phyloP scores from a whole-genome alignment of 2,797 vertebrate species.

The Oceanodroma leucorhoa region DNA sequence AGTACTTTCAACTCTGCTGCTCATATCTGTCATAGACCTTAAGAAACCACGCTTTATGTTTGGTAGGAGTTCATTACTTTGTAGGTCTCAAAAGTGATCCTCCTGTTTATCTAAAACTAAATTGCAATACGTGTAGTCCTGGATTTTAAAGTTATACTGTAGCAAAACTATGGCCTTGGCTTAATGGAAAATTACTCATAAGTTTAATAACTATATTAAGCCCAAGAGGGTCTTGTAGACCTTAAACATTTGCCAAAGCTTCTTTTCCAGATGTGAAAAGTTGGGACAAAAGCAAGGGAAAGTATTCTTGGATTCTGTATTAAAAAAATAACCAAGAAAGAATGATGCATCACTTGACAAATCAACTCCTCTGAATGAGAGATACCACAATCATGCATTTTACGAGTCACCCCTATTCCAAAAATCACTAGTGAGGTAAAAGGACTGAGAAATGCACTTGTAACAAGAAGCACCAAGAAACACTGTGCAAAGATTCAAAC shows the following conservation, averaged over 20 bases:
- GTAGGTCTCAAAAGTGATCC: not conserved
- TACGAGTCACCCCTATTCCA: not conserved
- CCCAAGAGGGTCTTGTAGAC: slow-evolving; percentile 19
- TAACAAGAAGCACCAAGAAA: not conserved
- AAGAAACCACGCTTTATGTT: not conserved
- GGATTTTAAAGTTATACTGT: slow-evolving; percentile 1
- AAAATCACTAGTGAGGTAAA: not conserved
- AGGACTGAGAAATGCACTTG: not conserved
- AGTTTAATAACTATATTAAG: slow-evolving; percentile 53
- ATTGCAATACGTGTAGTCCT: not conserved
- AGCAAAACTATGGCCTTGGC: not conserved
- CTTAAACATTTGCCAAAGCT: slow-evolving; percentile 27
- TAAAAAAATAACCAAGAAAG: not conserved
- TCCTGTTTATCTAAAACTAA: not conserved
- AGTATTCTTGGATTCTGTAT: not conserved
- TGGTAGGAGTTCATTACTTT: not conserved
- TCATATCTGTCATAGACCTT: not conserved
- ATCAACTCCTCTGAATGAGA: not conserved
- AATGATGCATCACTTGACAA: not conserved
- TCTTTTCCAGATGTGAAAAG: slow-evolving; percentile 51
- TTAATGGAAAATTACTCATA: slow-evolving; percentile 46
- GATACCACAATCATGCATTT: not conserved
- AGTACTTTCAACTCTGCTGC: not conserved
- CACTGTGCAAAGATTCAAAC: not conserved
- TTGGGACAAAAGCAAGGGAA: not conserved